phyloP scores from a whole-genome alignment of 2,888 invertebrate genomes.

The Phragmatobia fuliginosa region DNA sequence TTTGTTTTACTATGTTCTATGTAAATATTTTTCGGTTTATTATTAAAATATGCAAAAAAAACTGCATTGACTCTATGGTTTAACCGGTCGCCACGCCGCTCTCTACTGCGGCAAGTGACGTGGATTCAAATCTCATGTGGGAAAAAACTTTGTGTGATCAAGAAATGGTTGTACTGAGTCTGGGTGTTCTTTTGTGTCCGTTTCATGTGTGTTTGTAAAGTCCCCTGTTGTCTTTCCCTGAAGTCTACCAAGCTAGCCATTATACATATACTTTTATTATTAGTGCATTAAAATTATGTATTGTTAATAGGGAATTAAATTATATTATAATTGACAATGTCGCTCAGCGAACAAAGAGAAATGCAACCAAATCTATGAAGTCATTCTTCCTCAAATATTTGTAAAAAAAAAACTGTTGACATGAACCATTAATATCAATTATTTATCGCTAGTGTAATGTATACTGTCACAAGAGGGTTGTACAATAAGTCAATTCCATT shows the following conservation, averaged over 20 bases:
- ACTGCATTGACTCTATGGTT: too few species aligned
- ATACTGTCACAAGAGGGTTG: slow-evolving; percentile 13
- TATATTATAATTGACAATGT: not conserved
- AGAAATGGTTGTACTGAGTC: too few species aligned
- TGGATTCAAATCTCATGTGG: too few species aligned
- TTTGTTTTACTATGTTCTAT: not conserved
- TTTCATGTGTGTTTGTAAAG: too few species aligned
- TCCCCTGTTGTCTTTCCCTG: too few species aligned
- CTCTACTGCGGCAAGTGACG: too few species aligned
- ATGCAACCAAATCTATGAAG: not conserved
- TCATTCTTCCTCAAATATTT: too few species aligned
- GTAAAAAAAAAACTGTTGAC: too few species aligned
- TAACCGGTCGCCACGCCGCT: too few species aligned
- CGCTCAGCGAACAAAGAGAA: not conserved
- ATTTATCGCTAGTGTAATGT: not conserved
- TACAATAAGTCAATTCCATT: slow-evolving; percentile 10
- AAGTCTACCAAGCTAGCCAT: not conserved
- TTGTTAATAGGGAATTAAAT: not conserved
- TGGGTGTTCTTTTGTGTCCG: too few species aligned
- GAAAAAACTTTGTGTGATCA: too few species aligned
- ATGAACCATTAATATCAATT: not conserved
- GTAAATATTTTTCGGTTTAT: not conserved
- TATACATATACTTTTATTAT: not conserved
- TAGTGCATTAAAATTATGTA: not conserved
- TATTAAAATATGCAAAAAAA: not conserved